A percentile compares a stretch with the other conserved stretches of the same genome.
phyloP scores from a whole-genome alignment of 2,113 vertebrate genomes.

The Mionectes macconnelli region DNA sequence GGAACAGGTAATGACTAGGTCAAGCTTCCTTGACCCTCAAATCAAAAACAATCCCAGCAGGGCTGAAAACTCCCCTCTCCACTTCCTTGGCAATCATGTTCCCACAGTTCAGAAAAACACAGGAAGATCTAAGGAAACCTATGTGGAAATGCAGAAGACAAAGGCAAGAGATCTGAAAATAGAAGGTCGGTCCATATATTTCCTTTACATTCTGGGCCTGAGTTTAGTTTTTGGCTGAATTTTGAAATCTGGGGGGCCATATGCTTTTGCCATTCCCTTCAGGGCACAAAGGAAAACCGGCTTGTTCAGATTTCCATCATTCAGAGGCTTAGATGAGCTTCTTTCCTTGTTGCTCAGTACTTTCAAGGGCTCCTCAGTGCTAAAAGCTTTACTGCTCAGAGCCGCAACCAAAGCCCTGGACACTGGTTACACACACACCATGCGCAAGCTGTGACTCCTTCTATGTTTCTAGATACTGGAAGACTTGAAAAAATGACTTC shows the following conservation, averaged over 20 bases:
- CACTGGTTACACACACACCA: background rate
- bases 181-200: slow-evolving; percentile 62
- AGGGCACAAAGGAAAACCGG: background rate
- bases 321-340: background rate
- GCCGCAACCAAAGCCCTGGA: background rate
- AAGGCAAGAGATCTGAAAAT: slow-evolving; percentile 65
- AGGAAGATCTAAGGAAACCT: slow-evolving; percentile 76
- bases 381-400: background rate
- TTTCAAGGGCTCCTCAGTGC: background rate
- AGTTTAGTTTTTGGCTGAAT: slow-evolving; percentile 29
- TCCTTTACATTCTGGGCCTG: slow-evolving; percentile 64
- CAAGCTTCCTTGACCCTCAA: slow-evolving; percentile 71
- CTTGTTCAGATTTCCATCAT: background rate
- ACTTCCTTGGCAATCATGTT: slow-evolving; percentile 74
- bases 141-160: slow-evolving; percentile 71
- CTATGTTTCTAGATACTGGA: background rate
- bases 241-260: slow-evolving; percentile 19
- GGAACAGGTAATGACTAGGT: slow-evolving; percentile 59
- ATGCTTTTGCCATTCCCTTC: slow-evolving; percentile 39
- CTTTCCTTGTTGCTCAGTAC: background rate
- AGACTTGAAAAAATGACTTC: background rate
- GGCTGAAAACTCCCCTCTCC: slow-evolving; percentile 59
- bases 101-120: slow-evolving; percentile 77
- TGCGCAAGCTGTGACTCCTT: background rate
- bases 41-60: slow-evolving; percentile 73